Evolutionary conservation across 1,140 invertebrate genomes (phyloP), one percentile per base, ranked within the genome.

Genomic region (Scylla paramamosain): DNA sequence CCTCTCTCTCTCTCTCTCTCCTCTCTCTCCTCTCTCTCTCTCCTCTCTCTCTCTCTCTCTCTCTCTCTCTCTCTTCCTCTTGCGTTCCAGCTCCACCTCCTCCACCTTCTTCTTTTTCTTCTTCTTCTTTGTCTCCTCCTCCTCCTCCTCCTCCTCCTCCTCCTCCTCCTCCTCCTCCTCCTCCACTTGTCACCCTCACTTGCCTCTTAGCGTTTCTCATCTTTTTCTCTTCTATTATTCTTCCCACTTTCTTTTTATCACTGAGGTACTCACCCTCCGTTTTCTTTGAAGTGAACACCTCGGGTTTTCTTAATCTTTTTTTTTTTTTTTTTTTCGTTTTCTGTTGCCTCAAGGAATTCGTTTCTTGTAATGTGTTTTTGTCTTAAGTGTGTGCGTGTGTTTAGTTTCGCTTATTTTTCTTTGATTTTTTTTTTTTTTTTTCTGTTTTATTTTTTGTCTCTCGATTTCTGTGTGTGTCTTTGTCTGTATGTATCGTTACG

Each of bases 131-230:
- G 0, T 87, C 39, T 87, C n/a, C 84, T 87, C 39, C n/a, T n/a
- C n/a, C 84, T 39, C 39, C n/a, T n/a, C n/a, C n/a, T n/a, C n/a
- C 84, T 39, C 39, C 84, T 39, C n/a, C 84, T 39, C n/a, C 12
- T n/a, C 14, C 39, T 87, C n/a, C 39, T 87, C 29, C n/a, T n/a
- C n/a, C n/a, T n/a, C n/a, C 39, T 87, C 84, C n/a, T n/a, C 84
- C n/a, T 87, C 29, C n/a, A 77, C 67, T n/a, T 1, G 67, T n/a
- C 25, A 77, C 16, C 25, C 1, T n/a, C 67, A 77, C 20, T 77
- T 77, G 8, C n/a, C 20, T 77, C 16, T 7, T 77, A 25, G 25
- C 25, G n/a, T 3, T n/a, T 8, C 0, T 77, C 20, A 0, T 45
- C 32, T 48, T n/a, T 39, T 32, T n/a, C 25, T 45, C 28, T 88